A percentile compares a stretch with the other conserved stretches of the same genome.
phyloP scores from a whole-genome alignment of 2,888 invertebrate species.

The Ligdia adustata region DNA sequence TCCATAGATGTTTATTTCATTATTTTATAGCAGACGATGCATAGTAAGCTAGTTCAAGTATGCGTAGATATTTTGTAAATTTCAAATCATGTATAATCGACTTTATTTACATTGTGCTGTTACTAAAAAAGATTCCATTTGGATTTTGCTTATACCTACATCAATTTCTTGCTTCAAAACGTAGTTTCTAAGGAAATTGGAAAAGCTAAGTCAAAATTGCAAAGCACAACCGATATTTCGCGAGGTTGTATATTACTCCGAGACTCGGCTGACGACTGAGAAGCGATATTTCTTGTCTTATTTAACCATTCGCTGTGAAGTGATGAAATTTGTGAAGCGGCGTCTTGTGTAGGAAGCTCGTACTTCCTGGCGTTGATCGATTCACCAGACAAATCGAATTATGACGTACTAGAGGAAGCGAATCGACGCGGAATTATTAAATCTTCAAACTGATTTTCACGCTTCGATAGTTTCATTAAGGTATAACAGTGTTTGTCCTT shows the following conservation, averaged over 20 bases:
- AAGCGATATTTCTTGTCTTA: constrained; percentile 16
- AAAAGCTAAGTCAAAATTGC: background rate
- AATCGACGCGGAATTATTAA: constrained; percentile 56
- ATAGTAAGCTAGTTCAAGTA: too few relatives aligned
- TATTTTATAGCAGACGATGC: too few relatives aligned
- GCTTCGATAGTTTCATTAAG: constrained; percentile 53
- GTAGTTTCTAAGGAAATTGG: background rate
- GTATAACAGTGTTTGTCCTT: constrained; percentile 30
- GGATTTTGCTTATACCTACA: too few relatives aligned
- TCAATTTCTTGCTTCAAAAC: too few relatives aligned
- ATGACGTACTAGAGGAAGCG: constrained; percentile 43
- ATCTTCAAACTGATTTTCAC: constrained; percentile 61
- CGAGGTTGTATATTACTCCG: constrained; percentile 3
- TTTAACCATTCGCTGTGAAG: constrained; percentile 12
- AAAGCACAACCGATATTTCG: constrained; percentile 2
- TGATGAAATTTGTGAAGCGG: constrained; percentile 15
- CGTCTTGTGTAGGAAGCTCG: constrained; percentile 19
- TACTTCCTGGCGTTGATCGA: constrained; percentile 62
- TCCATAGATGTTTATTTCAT: too few relatives aligned
- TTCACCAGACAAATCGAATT: constrained; percentile 66
- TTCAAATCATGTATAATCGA: too few relatives aligned
- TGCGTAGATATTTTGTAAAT: too few relatives aligned
- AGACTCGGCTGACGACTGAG: background rate
- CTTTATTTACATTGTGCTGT: too few relatives aligned
- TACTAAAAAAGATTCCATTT: too few relatives aligned